Conservation (phyloP, 1,140 invertebrate genomes). For the Lepidurus couesii region DNA sequence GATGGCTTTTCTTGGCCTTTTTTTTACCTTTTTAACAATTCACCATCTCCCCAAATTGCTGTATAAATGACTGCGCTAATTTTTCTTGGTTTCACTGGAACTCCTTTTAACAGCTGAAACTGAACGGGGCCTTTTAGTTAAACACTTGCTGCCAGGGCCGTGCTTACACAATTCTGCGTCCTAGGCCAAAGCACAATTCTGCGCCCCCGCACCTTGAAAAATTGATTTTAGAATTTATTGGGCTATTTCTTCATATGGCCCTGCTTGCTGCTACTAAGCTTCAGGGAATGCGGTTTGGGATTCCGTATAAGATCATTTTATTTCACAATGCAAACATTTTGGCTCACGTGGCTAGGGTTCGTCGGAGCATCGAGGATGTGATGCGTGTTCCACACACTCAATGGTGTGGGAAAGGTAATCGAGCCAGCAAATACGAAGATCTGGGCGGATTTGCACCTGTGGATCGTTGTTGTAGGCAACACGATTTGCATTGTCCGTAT, state of each 20-base stretch:
- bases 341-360: slow-evolving; percentile 41
- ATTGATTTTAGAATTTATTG: background rate
- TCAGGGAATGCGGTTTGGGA: too few species aligned
- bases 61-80: background rate
- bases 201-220: background rate
- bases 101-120: too few species aligned
- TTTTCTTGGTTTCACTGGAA: background rate
- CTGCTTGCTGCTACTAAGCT: background rate
- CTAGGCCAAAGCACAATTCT: background rate
- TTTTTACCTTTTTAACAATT: slow-evolving; percentile 13
- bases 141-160: background rate
- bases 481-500: slow-evolving; percentile 72
- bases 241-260: too few species aligned
- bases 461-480: slow-evolving; percentile 74
- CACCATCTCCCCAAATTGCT: slow-evolving; percentile 18
- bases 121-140: background rate
- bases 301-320: background rate
- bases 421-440: slow-evolving; percentile 64
- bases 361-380: slow-evolving; percentile 54
- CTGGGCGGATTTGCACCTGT: slow-evolving; percentile 68
- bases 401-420: slow-evolving; percentile 79
- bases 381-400: slow-evolving; percentile 72
- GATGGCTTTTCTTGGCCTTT: slow-evolving; percentile 34
- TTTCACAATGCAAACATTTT: background rate
- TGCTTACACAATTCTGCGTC: background rate